Percentiles rank a stretch among this genome's conserved stretches.
Conservation (phyloP, 2,888 invertebrate species). For the Hirtodrosophila trivittata region DNA sequence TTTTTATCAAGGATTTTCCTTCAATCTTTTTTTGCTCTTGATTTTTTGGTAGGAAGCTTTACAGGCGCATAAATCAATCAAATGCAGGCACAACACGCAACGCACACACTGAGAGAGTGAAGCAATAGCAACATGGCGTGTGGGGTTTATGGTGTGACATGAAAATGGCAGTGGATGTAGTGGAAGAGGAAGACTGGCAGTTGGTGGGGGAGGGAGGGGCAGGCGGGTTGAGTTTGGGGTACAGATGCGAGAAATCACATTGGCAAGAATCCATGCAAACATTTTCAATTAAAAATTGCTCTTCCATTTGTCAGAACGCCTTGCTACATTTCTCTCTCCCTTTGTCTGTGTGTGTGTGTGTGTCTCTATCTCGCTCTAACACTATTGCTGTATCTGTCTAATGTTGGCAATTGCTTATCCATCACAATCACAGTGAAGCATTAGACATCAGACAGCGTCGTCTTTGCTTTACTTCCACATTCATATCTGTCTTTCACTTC, state of each 20-base stretch:
- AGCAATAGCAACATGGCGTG: constrained; percentile 11
- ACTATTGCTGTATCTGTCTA: constrained; percentile 36
- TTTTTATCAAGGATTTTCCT: constrained; percentile 5
- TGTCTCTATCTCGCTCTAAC: constrained; percentile 5
- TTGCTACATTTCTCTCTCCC: constrained; percentile 4
- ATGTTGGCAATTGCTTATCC: constrained; percentile 74
- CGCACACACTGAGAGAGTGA: constrained; percentile 45
- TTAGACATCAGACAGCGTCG: constrained; percentile 58
- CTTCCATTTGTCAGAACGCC: constrained; percentile 68
- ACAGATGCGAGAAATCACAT: constrained; percentile 50
- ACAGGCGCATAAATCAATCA: constrained; percentile 69
- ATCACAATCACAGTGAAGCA: constrained; percentile 73
- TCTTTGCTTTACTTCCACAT: constrained; percentile 55
- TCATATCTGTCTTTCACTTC: constrained; percentile 45
- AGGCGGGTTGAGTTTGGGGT: neutral
- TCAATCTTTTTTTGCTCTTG: neutral
- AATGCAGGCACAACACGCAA: constrained; percentile 71
- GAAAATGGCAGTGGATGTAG: neutral
- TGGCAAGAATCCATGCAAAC: constrained; percentile 77
- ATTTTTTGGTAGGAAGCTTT: constrained; percentile 24
- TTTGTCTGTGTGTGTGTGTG: constrained; percentile 1
- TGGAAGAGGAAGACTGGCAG: neutral
- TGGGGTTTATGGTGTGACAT: neutral
- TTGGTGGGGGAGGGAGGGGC: neutral
- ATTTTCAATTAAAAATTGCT: constrained; percentile 77